These are phyloP conservation scores for Carcina quercana DNA, from an alignment of 2,888 invertebrate genomes.

Conservation along the genomic window DNA sequence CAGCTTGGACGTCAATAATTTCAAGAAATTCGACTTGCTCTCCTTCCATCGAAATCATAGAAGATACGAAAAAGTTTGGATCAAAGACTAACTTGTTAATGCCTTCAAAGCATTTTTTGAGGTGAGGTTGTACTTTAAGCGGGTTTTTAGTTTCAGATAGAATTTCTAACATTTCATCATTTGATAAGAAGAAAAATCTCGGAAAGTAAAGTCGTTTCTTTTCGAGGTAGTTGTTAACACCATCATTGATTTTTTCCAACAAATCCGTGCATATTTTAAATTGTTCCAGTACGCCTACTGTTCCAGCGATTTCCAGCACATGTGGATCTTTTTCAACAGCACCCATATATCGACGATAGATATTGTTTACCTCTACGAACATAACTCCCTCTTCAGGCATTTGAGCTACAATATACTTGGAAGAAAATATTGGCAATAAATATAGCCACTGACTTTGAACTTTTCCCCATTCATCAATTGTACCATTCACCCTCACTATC, in stretches of 20 bases:
- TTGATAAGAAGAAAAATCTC: conserved; percentile 92
- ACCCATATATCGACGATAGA: conserved; percentile 79
- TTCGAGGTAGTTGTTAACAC: conserved; percentile 87
- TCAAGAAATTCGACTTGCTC: conserved; percentile 80
- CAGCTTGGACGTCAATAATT: conserved; percentile 79
- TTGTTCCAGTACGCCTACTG: conserved; percentile 79
- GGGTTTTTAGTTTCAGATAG: conserved; percentile 93
- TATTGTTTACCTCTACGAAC: conserved; percentile 82
- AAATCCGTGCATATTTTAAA: conserved; percentile 79
- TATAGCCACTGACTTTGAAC: conserved; percentile 92
- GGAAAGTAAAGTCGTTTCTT: conserved; percentile 89
- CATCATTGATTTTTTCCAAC: conserved; percentile 87
- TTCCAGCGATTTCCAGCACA: conserved; percentile 79
- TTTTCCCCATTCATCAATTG: conserved; percentile 89
- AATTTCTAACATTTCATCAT: conserved; percentile 93
- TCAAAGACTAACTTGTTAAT: conserved; percentile 85
- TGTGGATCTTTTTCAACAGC: conserved; percentile 76
- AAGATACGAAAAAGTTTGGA: conserved; percentile 79
- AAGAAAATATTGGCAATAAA: conserved; percentile 89
- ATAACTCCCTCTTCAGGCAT: conserved; percentile 89
- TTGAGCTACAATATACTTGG: conserved; percentile 88
- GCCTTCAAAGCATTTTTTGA: conserved; percentile 92
- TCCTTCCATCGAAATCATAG: conserved; percentile 85
- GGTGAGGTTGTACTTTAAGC: conserved; percentile 86
- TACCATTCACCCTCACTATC: conserved; percentile 78